Evolutionary conservation across 2,888 invertebrate genomes (phyloP), one percentile per base, ranked within the genome.

Genomic region (Tuberolachnus salignus): DNA sequence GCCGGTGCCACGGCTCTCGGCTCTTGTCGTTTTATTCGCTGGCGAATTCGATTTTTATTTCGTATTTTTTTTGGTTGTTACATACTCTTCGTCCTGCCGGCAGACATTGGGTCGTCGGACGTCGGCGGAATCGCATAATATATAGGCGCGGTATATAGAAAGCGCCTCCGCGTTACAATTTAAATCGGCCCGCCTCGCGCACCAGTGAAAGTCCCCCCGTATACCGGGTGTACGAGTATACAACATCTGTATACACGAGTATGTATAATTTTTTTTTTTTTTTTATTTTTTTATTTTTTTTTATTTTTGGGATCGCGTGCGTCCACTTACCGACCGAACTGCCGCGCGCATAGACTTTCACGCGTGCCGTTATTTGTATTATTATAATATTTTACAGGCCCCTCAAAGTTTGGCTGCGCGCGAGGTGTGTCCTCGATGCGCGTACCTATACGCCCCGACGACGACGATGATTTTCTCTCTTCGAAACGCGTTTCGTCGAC

Each of bases 91-190:
- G 16, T 34, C 26, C 26, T 10, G 16, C 2, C 44, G 21, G 44
- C 3, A 46, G 21, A 8, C n/a, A 1, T 1, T n/a, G 19, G 8
- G 6, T 53, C 4, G 8, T n/a, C 53, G 8, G 6, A 19, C 4
- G 8, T n/a, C 53, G 19, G 19, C 3, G 21, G 44, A 44, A 9
- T 9, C 19, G 34, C 34, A 34, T 34, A 34, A 34, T 34, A 34
- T 34, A 34, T 6, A 34, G 34, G 34, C 34, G 34, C 46, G 57
- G 61, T 34, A 34, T 34, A 34, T 63, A 73, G 61, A 73, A 63
- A 73, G 61, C 61, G 59, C 44, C 9, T n/a, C 34, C 8, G 23
- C 44, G 66, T 75, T 75, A 75, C 34, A 75, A n/a, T 59, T 75
- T 75, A 67, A 75, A 67, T 67, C 67, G 74, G 49, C 42, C 21